A percentile compares a stretch with the other conserved stretches of the same genome.
Evolutionary conservation across 1,140 invertebrate species (phyloP).

Genomic region (Caenorhabditis brenneri): DNA sequence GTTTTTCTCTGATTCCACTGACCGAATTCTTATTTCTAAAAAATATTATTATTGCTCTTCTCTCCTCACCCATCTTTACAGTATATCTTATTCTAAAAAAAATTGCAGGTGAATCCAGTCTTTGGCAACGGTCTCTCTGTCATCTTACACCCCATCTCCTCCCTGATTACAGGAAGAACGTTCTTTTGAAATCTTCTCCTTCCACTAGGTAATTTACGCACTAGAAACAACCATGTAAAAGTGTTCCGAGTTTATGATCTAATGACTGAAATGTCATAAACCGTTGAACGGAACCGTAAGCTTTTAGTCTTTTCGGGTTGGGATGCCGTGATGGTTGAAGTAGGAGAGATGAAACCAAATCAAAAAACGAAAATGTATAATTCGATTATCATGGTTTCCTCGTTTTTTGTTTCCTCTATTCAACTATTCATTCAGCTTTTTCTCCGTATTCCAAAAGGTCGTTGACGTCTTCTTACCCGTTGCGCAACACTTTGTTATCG

Average conservation of each 20-base stretch:
- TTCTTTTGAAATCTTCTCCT: neutral
- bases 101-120: no score
- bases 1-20: no score
- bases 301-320: neutral
- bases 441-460: neutral
- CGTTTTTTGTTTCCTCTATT: neutral
- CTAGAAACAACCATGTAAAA: neutral
- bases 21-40: no score
- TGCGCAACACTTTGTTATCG: conserved; percentile 31
- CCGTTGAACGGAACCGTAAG: neutral
- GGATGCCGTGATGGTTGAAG: neutral
- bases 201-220: neutral
- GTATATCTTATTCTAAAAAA: no score
- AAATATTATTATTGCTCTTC: no score
- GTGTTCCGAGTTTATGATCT: conserved; percentile 20
- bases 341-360: neutral
- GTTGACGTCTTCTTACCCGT: conserved; percentile 25
- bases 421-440: neutral
- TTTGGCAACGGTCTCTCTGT: no score
- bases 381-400: conserved; percentile 39
- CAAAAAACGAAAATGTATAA: conserved; percentile 29
- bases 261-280: neutral
- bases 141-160: conserved; percentile 19
- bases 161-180: conserved; percentile 20
- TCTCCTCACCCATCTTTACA: no score